Evolutionary conservation across 2,888 invertebrate genomes (phyloP).

Genomic region (Spodoptera littoralis): DNA sequence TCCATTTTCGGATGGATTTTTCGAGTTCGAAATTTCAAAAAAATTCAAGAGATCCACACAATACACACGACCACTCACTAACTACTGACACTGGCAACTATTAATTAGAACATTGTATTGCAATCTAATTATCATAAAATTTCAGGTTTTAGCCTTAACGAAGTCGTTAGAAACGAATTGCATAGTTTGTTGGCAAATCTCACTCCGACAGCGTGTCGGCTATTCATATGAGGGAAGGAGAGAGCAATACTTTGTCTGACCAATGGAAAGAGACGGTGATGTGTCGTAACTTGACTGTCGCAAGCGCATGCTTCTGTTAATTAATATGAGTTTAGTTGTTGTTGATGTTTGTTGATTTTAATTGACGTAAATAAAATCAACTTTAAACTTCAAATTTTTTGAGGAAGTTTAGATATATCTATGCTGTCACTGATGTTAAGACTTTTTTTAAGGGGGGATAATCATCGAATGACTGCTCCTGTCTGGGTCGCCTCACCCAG

Average conservation of each 20-base stretch:
- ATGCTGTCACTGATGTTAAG: no score
- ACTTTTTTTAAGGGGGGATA: no score
- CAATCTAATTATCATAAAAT: conserved; percentile 86
- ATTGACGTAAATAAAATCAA: conserved; percentile 30
- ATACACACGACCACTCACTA: conserved; percentile 80
- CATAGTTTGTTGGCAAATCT: conserved; percentile 74
- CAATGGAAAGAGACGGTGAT: conserved; percentile 49
- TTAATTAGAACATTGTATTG: conserved; percentile 83
- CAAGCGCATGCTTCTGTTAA: conserved; percentile 70
- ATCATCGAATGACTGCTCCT: no score
- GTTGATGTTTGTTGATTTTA: conserved; percentile 45
- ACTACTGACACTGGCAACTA: conserved; percentile 77
- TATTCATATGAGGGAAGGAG: conserved; percentile 67
- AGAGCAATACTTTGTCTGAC: conserved; percentile 41
- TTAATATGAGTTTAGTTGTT: conserved; percentile 63
- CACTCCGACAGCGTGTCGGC: conserved; percentile 65
- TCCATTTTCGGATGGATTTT: conserved; percentile 71
- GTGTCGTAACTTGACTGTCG: conserved; percentile 75
- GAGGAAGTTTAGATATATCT: no score
- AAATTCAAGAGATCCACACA: conserved; percentile 57
- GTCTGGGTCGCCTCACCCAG: no score
- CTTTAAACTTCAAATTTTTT: no score
- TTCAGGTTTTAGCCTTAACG: conserved; percentile 86
- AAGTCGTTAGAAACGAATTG: conserved; percentile 78
- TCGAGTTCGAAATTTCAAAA: conserved; percentile 29